Conservation (phyloP, 2,797 vertebrate species). For the Cyprinella venusta region DNA sequence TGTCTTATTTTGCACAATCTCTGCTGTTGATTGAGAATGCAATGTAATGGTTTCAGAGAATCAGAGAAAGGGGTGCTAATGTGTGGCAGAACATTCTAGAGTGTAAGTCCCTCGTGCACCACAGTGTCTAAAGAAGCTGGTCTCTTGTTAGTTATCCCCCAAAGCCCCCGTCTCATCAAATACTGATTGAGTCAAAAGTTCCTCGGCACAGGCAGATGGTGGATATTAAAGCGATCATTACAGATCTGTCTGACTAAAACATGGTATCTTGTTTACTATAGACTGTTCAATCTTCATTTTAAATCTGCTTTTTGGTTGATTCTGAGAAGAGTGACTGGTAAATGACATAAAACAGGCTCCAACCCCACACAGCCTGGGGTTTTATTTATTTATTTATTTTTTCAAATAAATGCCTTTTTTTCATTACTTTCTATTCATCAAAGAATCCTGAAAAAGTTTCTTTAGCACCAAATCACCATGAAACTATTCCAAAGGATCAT, state of each 20-base stretch:
- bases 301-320: background rate
- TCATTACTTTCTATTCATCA: too few species aligned
- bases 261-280: constrained; percentile 10
- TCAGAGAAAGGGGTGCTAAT: constrained; percentile 7
- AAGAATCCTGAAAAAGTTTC: too few species aligned
- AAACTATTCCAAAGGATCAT: too few species aligned
- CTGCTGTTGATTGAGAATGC: constrained; percentile 14
- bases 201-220: constrained; percentile 34
- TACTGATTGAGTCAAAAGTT: constrained; percentile 36
- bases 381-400: too few species aligned
- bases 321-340: background rate
- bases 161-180: constrained; percentile 43
- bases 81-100: constrained; percentile 12
- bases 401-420: too few species aligned
- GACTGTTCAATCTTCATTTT: constrained; percentile 17
- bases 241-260: constrained; percentile 37
- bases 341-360: background rate
- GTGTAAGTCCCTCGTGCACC: background rate
- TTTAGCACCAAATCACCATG: too few species aligned
- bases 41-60: constrained; percentile 7
- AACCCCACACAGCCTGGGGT: background rate
- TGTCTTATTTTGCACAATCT: constrained; percentile 10
- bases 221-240: constrained; percentile 38
- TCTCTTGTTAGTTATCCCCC: constrained; percentile 30
- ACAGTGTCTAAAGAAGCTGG: constrained; percentile 18